Evolutionary conservation across 1,140 invertebrate genomes (phyloP).

Genomic region (Phymorhynchus buccinoides): DNA sequence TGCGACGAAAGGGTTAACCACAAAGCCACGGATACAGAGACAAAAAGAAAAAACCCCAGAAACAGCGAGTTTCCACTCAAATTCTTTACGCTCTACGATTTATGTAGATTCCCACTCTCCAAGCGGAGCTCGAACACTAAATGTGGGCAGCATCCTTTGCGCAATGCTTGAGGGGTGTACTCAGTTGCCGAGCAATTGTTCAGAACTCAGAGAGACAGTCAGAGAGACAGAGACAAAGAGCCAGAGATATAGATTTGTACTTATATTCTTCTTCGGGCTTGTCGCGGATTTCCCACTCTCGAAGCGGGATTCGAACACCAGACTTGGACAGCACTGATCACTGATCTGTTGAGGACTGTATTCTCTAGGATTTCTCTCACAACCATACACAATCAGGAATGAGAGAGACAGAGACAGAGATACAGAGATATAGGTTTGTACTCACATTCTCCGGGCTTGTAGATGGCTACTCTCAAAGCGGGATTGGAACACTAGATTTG

Average conservation of each 20-base stretch:
- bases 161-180: conserved; percentile 54
- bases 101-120: conserved; percentile 72
- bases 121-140: conserved; percentile 72
- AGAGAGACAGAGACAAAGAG: too few relatives aligned
- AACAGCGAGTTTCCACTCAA: too few relatives aligned
- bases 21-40: too few relatives aligned
- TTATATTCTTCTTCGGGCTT: too few relatives aligned
- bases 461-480: conserved; percentile 73
- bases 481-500: conserved; percentile 68
- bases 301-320: conserved; percentile 73
- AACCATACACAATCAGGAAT: conserved; percentile 71
- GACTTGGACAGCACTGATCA: conserved; percentile 65
- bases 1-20: too few relatives aligned
- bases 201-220: too few relatives aligned
- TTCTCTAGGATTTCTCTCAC: conserved; percentile 66
- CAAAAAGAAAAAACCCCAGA: too few relatives aligned
- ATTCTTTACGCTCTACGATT: conserved; percentile 70
- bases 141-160: conserved; percentile 65
- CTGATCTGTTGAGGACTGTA: conserved; percentile 55
- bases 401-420: too few relatives aligned
- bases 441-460: conserved; percentile 72
- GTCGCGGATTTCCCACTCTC: conserved; percentile 72
- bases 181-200: conserved; percentile 69
- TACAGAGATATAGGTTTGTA: too few relatives aligned
- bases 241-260: too few relatives aligned